Evolutionary conservation across 2,797 vertebrate species (phyloP).

Genomic region (Apodemus agrarius): DNA sequence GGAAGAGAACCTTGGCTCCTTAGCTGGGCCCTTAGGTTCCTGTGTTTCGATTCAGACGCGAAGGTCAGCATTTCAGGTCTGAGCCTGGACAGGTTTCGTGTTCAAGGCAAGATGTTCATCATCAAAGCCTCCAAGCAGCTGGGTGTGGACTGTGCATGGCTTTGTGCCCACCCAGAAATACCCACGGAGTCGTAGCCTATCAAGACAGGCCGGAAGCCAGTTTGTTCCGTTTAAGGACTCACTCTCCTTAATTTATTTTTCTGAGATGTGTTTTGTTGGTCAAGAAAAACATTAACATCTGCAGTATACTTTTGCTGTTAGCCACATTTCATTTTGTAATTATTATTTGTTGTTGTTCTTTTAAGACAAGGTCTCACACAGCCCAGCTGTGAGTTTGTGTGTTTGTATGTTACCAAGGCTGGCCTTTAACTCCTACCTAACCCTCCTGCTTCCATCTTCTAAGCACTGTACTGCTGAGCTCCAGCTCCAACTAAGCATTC

Average conservation of each 20-base stretch:
- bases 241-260: not conserved
- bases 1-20: not conserved
- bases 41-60: not conserved
- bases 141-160: not conserved
- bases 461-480: not conserved
- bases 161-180: not conserved
- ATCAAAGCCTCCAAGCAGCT: not conserved
- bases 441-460: not conserved
- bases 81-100: not conserved
- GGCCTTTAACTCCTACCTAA: not conserved
- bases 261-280: not conserved
- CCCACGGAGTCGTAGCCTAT: not conserved
- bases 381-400: not conserved
- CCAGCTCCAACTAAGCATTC: not conserved
- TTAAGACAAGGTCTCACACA: not conserved
- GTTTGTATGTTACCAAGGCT: not conserved
- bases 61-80: not conserved
- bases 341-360: not conserved
- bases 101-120: constrained; percentile 19
- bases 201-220: not conserved
- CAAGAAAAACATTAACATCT: not conserved
- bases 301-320: constrained; percentile 1
- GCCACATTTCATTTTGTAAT: not conserved
- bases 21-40: not conserved
- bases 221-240: not conserved